A percentile compares a stretch with the other conserved stretches of the same genome.
These are phyloP conservation scores for Chaunax sp. DNA, from an alignment of 2,797 vertebrate species.

Conservation along the genomic window DNA sequence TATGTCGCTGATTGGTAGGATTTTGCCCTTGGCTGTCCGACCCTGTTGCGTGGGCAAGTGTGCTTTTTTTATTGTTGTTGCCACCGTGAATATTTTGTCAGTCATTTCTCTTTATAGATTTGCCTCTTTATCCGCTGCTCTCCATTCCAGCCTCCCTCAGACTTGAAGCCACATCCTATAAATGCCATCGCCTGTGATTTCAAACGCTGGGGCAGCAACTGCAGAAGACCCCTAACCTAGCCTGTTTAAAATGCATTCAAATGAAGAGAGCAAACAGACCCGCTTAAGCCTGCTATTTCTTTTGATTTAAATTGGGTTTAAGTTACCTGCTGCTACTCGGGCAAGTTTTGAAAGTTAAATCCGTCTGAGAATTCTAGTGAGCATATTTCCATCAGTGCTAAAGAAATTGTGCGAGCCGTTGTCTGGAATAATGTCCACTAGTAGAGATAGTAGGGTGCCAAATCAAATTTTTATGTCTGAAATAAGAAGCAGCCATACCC, in stretches of 20 bases:
- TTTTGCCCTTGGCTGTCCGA: constrained; percentile 63
- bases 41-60: constrained; percentile 58
- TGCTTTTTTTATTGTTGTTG: constrained; percentile 34
- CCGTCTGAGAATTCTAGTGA: too few relatives aligned
- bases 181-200: constrained; percentile 59
- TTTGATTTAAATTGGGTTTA: constrained; percentile 11
- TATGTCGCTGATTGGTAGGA: constrained; percentile 51
- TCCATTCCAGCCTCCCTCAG: constrained; percentile 39
- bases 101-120: constrained; percentile 9
- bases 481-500: constrained; percentile 32
- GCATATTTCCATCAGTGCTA: too few relatives aligned
- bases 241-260: constrained; percentile 28
- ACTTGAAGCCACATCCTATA: constrained; percentile 53
- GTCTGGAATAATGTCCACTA: constrained; percentile 30
- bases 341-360: too few relatives aligned
- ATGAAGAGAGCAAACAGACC: constrained; percentile 10
- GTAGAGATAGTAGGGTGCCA: constrained; percentile 32
- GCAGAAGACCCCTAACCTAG: constrained; percentile 34
- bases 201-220: constrained; percentile 39
- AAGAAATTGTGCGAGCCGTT: too few relatives aligned
- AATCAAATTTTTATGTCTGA: constrained; percentile 49
- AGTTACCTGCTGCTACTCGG: not conserved
- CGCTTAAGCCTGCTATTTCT: constrained; percentile 1
- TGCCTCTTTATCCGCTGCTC: not conserved
- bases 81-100: constrained; percentile 31